Base-by-base conservation (phyloP, 2,888 invertebrate species). In the Trissolcus japonicus region DNA sequence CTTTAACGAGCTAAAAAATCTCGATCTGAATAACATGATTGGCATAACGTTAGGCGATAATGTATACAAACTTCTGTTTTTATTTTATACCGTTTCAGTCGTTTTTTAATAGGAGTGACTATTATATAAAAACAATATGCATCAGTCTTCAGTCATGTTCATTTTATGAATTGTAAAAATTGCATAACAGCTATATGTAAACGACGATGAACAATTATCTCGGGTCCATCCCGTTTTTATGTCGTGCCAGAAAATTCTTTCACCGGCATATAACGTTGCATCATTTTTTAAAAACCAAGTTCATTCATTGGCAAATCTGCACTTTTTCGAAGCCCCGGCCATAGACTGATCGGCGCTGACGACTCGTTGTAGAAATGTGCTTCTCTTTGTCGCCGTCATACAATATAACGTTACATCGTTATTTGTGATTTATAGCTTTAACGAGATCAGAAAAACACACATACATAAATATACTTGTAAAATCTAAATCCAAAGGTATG, bases 371-470 rank as follows among this genome's bases (percentile, higher is more conserved):
- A 56, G 57, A 67, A 76, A 67, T 71, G 65, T 56, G 55, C 53
- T 55, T 61, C 62, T 56, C 67, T 69, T 76, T 76, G 73, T 69
- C 65, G 67, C 46, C 43, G 35, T 60, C 50, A 78, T 63, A 77
- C 73, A 76, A 73, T 79, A 78, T 66, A 71, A 73, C 76, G 80
- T 56, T 61, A 55, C 72, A 82, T 85, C 82, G 82, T 85, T 84
- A 84, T 83, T 85, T 84, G 82, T 81, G 80, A 85, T 83, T 83
- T 83, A 82, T 79, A 79, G 79, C 81, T 82, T 82, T 82, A 83
- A 83, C 81, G 81, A 83, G 82, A 79, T 80, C 78, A 78, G 73
- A 74, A 73, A 80, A 77, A 74, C 68, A 77, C 56, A 65, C 65
- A 35, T 62, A 76, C 14, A 35, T 57, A 71, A 61, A 62, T 76